Evolutionary conservation across 2,797 vertebrate genomes (phyloP).

Genomic region (Carcharodon carcharias): DNA sequence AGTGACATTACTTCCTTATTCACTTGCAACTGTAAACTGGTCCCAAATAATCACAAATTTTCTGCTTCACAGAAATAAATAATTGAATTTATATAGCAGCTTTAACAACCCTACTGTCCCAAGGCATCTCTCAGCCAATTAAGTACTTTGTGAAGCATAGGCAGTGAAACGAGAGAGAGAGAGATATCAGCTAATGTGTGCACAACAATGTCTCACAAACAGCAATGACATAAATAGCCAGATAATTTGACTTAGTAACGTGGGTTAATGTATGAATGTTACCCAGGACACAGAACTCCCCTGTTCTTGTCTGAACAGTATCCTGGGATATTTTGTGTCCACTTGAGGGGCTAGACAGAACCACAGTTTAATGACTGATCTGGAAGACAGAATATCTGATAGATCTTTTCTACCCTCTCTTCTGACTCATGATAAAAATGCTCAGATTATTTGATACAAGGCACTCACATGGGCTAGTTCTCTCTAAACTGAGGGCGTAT

Average conservation of each 20-base stretch:
- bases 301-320: neutral
- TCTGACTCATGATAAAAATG: too few relatives aligned
- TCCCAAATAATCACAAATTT: neutral
- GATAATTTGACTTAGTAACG: neutral
- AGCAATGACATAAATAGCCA: neutral
- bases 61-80: neutral
- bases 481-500: neutral
- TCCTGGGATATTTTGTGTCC: neutral
- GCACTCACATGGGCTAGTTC: neutral
- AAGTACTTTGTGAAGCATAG: neutral
- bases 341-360: neutral
- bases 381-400: neutral
- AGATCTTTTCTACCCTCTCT: neutral
- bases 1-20: neutral
- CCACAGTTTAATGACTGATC: neutral
- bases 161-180: neutral
- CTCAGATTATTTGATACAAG: neutral
- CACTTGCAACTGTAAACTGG: neutral
- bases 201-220: too few relatives aligned
- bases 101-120: neutral
- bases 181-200: neutral
- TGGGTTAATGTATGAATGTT: neutral
- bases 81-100: neutral
- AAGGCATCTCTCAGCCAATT: neutral
- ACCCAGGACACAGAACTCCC: neutral